These are phyloP conservation scores for Trisateles emortualis DNA, from an alignment of 2,888 invertebrate species.

Conservation along the genomic window DNA sequence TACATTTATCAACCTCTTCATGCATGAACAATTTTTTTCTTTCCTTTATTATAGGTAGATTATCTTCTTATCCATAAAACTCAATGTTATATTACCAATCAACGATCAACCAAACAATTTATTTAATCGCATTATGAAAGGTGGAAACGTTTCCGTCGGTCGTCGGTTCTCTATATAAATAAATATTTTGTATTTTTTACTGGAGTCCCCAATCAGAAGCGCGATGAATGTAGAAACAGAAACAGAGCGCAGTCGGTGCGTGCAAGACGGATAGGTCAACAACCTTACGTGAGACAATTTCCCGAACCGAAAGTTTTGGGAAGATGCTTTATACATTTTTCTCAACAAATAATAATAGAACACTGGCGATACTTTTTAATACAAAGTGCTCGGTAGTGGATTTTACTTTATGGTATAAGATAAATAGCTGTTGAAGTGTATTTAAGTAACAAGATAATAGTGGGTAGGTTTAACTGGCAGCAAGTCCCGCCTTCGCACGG, in stretches of 20 bases:
- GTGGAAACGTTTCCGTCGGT: conserved; percentile 21
- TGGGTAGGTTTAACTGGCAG: no score
- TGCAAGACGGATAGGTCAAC: conserved; percentile 59
- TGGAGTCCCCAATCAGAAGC: conserved; percentile 50
- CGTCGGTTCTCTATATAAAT: conserved; percentile 27
- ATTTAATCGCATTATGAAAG: conserved; percentile 30
- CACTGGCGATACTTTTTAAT: not conserved
- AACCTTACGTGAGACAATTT: conserved; percentile 56
- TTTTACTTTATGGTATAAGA: no score
- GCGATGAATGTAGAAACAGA: conserved; percentile 71
- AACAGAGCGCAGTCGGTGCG: conserved; percentile 61
- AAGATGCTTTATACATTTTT: conserved; percentile 37
- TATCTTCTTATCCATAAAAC: no score
- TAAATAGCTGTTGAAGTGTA: no score
- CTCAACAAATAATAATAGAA: conserved; percentile 27
- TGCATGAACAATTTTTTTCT: no score
- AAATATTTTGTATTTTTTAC: conserved; percentile 38
- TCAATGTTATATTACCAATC: not conserved
- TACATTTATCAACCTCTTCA: no score
- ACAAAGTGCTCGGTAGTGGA: no score
- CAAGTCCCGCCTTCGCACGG: no score
- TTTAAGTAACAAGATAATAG: no score
- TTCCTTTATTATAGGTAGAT: no score
- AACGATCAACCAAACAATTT: not conserved
- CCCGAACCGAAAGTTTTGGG: conserved; percentile 49